phyloP scores from a whole-genome alignment of 2,888 invertebrate genomes.

The Anthrax anthrax region DNA sequence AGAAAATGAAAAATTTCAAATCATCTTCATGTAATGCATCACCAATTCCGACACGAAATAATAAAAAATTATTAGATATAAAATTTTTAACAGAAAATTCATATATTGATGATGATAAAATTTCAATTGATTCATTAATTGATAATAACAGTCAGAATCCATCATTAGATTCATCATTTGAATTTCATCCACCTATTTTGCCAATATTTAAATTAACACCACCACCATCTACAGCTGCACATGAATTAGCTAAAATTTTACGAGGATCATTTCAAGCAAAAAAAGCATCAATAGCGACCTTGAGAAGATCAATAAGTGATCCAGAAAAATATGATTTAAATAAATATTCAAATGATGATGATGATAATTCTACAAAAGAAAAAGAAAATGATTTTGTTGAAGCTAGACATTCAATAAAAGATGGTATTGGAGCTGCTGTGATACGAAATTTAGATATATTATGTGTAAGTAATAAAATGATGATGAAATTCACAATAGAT shows the following conservation, averaged over 20 bases:
- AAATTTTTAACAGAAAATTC: constrained; percentile 10
- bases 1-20: constrained; percentile 6
- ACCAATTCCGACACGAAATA: constrained; percentile 19
- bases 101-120: constrained; percentile 21
- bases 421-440: constrained; percentile 18
- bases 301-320: constrained; percentile 31
- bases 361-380: not conserved
- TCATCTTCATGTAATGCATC: constrained; percentile 17
- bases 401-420: not conserved
- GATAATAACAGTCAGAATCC: constrained; percentile 18
- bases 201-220: constrained; percentile 32
- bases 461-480: constrained; percentile 24
- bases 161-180: constrained; percentile 28
- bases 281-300: constrained; percentile 26
- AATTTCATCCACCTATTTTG: constrained; percentile 28
- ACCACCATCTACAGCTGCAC: constrained; percentile 21
- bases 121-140: constrained; percentile 7
- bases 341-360: not conserved
- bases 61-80: constrained; percentile 6
- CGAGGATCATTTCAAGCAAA: constrained; percentile 27
- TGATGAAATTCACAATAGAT: no score
- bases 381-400: constrained; percentile 4
- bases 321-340: constrained; percentile 23
- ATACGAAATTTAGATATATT: constrained; percentile 21
- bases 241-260: constrained; percentile 26